Evolutionary conservation across 2,888 invertebrate species (phyloP), one percentile per base, ranked within the genome.

Genomic region (Aplocera efformata): DNA sequence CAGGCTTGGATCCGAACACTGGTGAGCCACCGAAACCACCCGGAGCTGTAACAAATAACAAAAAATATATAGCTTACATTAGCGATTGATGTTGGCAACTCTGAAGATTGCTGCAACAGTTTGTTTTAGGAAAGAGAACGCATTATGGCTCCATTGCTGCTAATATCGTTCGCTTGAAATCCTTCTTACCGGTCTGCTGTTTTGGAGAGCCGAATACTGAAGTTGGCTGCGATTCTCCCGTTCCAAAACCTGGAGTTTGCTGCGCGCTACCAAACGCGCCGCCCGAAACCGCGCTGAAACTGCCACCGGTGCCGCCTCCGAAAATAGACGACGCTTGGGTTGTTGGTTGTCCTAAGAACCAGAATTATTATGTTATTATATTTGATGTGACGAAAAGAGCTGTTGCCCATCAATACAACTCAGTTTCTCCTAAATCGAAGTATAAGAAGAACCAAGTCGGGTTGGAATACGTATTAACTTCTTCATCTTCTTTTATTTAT

Each of bases 1-100:
- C 77, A 23, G 83, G 74, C 53, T 84, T 79, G 1, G 80, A 55
- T 31, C 88, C 90, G 61, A 90, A 90, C 1, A 63, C 70, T 1
- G 86, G 51, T 0, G 85, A 76, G 0, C 79, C 81, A 9, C 89
- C 88, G 44, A 88, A 88, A 1, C 63, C 79, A 1, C 13, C 13
- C 13, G 83, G 43, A 9, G 73, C 83, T 85, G 58, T 31, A 48
- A 45, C 10, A 32, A 44, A 27, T 17, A 17, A 17, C 5, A 17
- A 17, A 3, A 17, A 17, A 3, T 3, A 17, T 17, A 17, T 17
- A 17, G n/a, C n/a, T n/a, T n/a, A n/a, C n/a, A n/a, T n/a, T n/a
- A n/a, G n/a, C n/a, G n/a, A n/a, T n/a, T n/a, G n/a, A n/a, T n/a
- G n/a, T n/a, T n/a, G n/a, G n/a, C n/a, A n/a, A n/a, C n/a, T n/a